Percentiles rank a stretch among this genome's conserved stretches.
These are phyloP conservation scores for Cyclophora punctaria DNA, from an alignment of 2,888 invertebrate genomes.

Conservation along the genomic window DNA sequence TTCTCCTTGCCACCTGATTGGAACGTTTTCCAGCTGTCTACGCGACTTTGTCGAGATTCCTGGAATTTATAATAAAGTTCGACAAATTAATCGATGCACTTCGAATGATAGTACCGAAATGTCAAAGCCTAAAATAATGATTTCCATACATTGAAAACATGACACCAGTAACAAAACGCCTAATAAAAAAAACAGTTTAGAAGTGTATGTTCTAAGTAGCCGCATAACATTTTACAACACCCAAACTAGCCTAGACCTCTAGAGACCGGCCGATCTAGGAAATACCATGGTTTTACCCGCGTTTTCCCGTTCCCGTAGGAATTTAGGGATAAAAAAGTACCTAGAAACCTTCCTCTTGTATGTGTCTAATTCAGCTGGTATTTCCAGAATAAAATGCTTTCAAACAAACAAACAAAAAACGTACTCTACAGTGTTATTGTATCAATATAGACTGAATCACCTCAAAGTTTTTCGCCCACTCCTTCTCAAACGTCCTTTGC, in stretches of 20 bases:
- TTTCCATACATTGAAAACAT: no score
- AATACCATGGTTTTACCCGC: background rate
- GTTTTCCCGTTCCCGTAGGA: no score
- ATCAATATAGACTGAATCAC: constrained; percentile 47
- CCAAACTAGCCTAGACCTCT: no score
- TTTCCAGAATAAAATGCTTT: background rate
- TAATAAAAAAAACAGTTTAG: background rate
- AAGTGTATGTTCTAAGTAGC: background rate
- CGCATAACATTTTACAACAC: no score
- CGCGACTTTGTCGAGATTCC: constrained; percentile 93
- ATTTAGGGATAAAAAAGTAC: no score
- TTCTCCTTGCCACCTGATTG: constrained; percentile 85
- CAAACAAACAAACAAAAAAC: no score
- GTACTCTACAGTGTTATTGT: background rate
- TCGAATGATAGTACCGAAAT: no score
- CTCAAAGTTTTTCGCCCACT: constrained; percentile 99
- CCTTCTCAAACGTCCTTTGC: constrained; percentile 90
- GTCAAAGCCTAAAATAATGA: no score
- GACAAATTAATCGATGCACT: no score
- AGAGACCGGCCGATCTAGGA: background rate
- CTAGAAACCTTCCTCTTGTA: no score
- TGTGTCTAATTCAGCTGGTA: no score
- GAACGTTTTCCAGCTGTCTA: constrained; percentile 95
- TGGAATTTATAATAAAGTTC: constrained; percentile 37
- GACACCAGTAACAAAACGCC: no score